Conservation (phyloP, 2,113 vertebrate genomes). For the Strix aluco region DNA sequence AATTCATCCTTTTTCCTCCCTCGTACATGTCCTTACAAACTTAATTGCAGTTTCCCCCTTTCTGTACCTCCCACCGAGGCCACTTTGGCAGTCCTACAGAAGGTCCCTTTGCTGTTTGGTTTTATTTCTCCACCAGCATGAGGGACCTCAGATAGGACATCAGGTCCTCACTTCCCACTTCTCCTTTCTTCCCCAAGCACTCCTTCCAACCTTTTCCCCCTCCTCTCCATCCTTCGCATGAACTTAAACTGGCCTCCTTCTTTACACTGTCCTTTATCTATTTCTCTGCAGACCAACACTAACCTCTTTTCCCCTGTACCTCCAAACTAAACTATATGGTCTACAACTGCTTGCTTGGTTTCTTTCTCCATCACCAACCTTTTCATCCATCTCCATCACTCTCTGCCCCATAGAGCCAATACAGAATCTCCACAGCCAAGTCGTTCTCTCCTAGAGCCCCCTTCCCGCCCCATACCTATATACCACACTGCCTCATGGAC, state of each 20-base stretch:
- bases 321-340: neutral
- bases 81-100: neutral
- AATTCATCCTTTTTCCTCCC: neutral
- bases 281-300: neutral
- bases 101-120: neutral
- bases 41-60: neutral
- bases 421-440: neutral
- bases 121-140: neutral
- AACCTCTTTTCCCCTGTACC: neutral
- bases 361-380: neutral
- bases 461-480: neutral
- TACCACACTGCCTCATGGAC: neutral
- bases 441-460: neutral
- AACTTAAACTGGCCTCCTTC: neutral
- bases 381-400: neutral
- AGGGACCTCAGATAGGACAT: neutral
- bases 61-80: neutral
- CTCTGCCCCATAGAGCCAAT: neutral
- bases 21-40: neutral
- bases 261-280: neutral
- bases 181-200: neutral
- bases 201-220: neutral
- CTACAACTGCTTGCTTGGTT: neutral
- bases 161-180: neutral
- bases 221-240: neutral